Conservation (phyloP, 2,797 vertebrate species). For the Arctocebus calabarensis region DNA sequence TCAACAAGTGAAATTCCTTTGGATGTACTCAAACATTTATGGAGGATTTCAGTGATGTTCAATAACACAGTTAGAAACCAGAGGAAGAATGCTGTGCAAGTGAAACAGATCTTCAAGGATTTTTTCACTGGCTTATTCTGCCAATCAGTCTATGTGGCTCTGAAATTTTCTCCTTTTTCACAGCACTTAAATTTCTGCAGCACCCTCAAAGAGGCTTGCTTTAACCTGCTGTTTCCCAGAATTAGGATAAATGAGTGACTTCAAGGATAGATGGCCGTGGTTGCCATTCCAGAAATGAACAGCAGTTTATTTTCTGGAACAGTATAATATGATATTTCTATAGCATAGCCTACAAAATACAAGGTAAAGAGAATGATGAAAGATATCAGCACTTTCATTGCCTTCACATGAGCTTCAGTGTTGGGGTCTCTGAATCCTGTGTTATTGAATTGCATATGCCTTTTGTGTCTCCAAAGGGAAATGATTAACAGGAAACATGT, state of each 20-base stretch:
- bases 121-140: neutral
- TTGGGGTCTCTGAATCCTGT: slow-evolving; percentile 20
- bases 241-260: slow-evolving; percentile 76
- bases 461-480: slow-evolving; percentile 83
- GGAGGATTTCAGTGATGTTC: neutral
- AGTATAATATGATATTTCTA: neutral
- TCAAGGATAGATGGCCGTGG: neutral
- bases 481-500: slow-evolving; percentile 72
- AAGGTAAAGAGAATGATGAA: slow-evolving; percentile 65
- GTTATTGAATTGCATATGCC: slow-evolving; percentile 24
- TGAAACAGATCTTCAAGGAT: neutral
- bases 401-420: slow-evolving; percentile 74
- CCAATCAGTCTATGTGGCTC: neutral
- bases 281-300: neutral
- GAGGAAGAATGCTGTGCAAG: neutral
- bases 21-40: neutral
- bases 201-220: neutral
- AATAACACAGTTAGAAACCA: neutral
- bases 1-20: neutral
- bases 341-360: neutral
- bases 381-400: slow-evolving; percentile 75
- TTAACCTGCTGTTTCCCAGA: slow-evolving; percentile 59
- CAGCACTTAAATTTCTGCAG: neutral
- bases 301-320: neutral
- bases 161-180: neutral